Percentiles rank a stretch among this genome's conserved stretches.
phyloP scores from a whole-genome alignment of 1,140 invertebrate species.

The Nasonia giraulti region DNA sequence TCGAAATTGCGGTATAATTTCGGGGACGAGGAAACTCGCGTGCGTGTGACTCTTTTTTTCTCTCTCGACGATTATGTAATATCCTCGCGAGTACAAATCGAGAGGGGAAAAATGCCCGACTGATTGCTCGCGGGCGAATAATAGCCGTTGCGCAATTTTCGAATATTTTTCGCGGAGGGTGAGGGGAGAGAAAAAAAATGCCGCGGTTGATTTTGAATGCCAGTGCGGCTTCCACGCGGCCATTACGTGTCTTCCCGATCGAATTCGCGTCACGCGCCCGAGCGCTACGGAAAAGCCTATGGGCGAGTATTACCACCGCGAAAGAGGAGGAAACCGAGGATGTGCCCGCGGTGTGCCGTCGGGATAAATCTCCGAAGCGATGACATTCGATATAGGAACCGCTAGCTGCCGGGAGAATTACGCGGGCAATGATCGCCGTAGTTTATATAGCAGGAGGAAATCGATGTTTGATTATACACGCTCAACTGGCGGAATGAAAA shows the following conservation, averaged over 20 bases:
- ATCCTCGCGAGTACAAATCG: no score
- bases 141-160: background rate
- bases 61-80: no score
- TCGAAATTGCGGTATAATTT: no score
- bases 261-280: slow-evolving; percentile 32
- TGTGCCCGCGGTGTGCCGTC: background rate
- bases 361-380: slow-evolving; percentile 14
- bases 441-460: background rate
- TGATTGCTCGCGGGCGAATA: background rate
- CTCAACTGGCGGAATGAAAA: background rate
- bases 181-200: background rate
- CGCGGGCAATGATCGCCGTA: background rate
- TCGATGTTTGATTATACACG: background rate
- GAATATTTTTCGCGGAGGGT: background rate
- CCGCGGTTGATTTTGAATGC: slow-evolving; percentile 43
- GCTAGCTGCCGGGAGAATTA: background rate
- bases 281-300: slow-evolving; percentile 16
- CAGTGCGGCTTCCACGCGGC: slow-evolving; percentile 16
- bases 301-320: slow-evolving; percentile 17
- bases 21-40: no score
- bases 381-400: background rate
- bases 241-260: slow-evolving; percentile 18
- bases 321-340: slow-evolving; percentile 6
- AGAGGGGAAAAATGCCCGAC: no score
- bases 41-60: no score